Evolutionary conservation across 2,888 invertebrate genomes (phyloP).

Genomic region (Tinea semifulvella): DNA sequence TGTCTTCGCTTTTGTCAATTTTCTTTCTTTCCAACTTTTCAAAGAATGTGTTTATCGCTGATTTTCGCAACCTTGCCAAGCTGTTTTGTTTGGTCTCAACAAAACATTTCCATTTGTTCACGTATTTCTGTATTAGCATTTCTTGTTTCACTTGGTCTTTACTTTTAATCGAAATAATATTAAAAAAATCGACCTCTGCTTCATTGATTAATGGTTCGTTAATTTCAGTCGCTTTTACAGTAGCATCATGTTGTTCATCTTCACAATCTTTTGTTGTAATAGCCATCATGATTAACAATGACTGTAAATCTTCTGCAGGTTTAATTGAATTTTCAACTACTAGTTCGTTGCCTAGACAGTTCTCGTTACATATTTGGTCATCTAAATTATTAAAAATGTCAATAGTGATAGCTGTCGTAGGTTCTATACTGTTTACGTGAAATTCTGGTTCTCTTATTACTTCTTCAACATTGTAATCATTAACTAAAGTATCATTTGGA

Average conservation of each 20-base stretch:
- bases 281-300: constrained; percentile 46
- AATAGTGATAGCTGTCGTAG: too few species aligned
- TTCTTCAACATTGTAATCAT: too few species aligned
- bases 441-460: not conserved
- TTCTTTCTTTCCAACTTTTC: constrained; percentile 48
- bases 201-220: too few species aligned
- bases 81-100: constrained; percentile 32
- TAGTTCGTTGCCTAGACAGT: not conserved
- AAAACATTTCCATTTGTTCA: constrained; percentile 41
- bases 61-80: constrained; percentile 34
- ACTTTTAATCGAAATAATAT: constrained; percentile 33
- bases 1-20: constrained; percentile 24
- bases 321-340: not conserved
- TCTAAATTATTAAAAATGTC: too few species aligned
- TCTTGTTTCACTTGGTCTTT: constrained; percentile 30
- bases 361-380: too few species aligned
- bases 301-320: constrained; percentile 35
- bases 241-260: constrained; percentile 21
- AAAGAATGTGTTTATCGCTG: constrained; percentile 42
- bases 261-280: constrained; percentile 30
- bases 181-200: constrained; percentile 26
- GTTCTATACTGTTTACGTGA: too few species aligned
- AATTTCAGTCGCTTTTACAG: not conserved
- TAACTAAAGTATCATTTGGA: too few species aligned
- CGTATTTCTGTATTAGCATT: constrained; percentile 35